These are phyloP conservation scores for Acanthornis magna DNA, from an alignment of 2,797 vertebrate species.

Conservation along the genomic window DNA sequence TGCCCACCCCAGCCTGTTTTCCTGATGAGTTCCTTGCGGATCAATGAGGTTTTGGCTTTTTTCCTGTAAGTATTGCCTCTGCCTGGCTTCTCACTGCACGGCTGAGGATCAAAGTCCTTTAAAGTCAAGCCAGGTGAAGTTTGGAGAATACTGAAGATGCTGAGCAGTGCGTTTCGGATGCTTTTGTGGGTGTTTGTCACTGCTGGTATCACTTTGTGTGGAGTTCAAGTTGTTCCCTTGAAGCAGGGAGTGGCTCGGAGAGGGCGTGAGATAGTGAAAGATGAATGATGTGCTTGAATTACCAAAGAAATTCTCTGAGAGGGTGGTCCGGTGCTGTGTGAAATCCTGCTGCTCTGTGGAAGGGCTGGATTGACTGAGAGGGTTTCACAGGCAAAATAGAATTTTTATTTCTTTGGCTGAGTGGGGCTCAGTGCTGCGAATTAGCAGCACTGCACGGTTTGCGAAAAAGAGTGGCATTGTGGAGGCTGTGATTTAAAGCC, in stretches of 20 bases:
- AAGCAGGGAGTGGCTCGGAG: not conserved
- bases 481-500: not conserved
- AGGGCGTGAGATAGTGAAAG: not conserved
- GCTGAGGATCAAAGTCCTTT: not conserved
- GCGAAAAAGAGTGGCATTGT: rapidly evolving
- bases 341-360: not conserved
- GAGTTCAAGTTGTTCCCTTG: not conserved
- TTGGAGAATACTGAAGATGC: rapidly evolving
- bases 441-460: rapidly evolving
- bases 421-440: not conserved
- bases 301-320: not conserved
- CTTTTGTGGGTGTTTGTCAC: not conserved
- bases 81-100: not conserved
- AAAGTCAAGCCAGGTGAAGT: not conserved
- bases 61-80: not conserved
- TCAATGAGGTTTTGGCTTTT: not conserved
- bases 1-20: not conserved
- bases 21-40: not conserved
- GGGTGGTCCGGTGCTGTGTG: rapidly evolving
- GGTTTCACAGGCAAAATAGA: not conserved
- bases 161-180: rapidly evolving
- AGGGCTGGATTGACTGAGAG: not conserved
- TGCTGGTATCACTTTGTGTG: rapidly evolving
- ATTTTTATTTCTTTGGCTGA: rapidly evolving
- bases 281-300: not conserved